These are phyloP conservation scores for Monomorium pharaonis DNA, from an alignment of 1,140 invertebrate genomes.

Conservation along the genomic window DNA sequence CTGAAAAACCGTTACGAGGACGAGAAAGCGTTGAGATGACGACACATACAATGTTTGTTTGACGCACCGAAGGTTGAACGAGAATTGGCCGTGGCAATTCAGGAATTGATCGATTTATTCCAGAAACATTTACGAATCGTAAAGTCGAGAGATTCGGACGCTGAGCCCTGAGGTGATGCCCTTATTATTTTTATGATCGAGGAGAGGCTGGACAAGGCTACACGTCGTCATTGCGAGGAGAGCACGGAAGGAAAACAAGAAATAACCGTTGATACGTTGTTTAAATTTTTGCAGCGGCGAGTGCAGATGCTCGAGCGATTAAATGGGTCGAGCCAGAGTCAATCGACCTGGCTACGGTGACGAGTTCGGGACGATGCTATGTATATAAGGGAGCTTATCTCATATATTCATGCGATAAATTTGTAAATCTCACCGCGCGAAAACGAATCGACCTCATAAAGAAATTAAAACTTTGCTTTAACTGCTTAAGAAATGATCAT, in stretches of 20 bases:
- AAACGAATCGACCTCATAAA: too few relatives aligned
- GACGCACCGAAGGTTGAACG: background rate
- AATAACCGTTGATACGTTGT: background rate
- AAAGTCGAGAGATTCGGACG: background rate
- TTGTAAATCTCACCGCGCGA: too few relatives aligned
- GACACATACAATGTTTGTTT: background rate
- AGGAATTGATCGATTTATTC: background rate
- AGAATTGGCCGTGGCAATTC: background rate
- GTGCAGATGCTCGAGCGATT: background rate
- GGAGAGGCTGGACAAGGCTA: background rate
- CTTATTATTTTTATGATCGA: background rate
- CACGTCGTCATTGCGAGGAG: background rate
- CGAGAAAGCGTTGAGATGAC: background rate
- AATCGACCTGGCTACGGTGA: too few relatives aligned
- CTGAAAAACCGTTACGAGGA: background rate
- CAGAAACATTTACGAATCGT: background rate
- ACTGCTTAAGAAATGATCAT: too few relatives aligned
- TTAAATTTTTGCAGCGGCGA: background rate
- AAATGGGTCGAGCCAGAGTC: too few relatives aligned
- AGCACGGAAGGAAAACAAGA: background rate
- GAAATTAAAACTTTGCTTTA: too few relatives aligned
- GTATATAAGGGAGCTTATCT: too few relatives aligned
- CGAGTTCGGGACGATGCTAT: too few relatives aligned
- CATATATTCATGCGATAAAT: too few relatives aligned
- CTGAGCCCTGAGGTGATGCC: background rate